Conservation (phyloP, 2,113 vertebrate species). For the Cochlearius cochlearius region DNA sequence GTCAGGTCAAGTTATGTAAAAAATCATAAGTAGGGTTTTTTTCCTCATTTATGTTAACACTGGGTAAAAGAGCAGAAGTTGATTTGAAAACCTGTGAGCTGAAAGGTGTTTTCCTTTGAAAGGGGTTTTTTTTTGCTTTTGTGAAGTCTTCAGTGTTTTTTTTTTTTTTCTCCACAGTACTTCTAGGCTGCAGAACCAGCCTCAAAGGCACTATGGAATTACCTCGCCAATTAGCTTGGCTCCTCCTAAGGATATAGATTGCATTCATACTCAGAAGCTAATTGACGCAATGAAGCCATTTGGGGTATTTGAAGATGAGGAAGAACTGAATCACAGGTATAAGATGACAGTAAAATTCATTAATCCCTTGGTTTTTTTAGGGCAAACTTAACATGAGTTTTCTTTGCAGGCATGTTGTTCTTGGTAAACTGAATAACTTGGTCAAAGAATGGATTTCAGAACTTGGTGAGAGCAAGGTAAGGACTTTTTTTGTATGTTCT, state of each 20-base stretch:
- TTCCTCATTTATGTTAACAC: not conserved
- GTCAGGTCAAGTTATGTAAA: not conserved
- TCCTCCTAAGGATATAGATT: slow-evolving; percentile 86
- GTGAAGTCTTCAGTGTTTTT: not conserved
- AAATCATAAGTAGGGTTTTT: not conserved
- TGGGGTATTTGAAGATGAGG: slow-evolving; percentile 95
- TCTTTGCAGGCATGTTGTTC: slow-evolving; percentile 85
- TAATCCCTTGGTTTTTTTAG: not conserved
- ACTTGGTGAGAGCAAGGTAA: slow-evolving; percentile 92
- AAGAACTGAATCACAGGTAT: slow-evolving; percentile 92
- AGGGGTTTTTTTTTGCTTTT: not conserved
- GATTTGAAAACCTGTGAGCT: not conserved
- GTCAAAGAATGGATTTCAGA: slow-evolving; percentile 96
- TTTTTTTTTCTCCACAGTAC: not conserved
- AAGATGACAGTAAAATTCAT: not conserved
- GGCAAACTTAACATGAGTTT: not conserved
- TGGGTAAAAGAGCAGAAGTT: not conserved
- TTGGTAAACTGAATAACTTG: slow-evolving; percentile 91
- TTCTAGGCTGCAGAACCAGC: slow-evolving; percentile 78
- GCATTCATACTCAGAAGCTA: slow-evolving; percentile 87
- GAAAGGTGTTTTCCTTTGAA: not conserved
- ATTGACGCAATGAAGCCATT: slow-evolving; percentile 93
- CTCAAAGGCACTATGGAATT: slow-evolving; percentile 90
- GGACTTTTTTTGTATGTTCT: not conserved
- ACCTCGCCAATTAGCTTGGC: slow-evolving; percentile 94